A percentile compares a stretch with the other conserved stretches of the same genome.
These are phyloP conservation scores for Accipiter virgatus DNA, from an alignment of 2,113 vertebrate genomes.

Conservation along the genomic window DNA sequence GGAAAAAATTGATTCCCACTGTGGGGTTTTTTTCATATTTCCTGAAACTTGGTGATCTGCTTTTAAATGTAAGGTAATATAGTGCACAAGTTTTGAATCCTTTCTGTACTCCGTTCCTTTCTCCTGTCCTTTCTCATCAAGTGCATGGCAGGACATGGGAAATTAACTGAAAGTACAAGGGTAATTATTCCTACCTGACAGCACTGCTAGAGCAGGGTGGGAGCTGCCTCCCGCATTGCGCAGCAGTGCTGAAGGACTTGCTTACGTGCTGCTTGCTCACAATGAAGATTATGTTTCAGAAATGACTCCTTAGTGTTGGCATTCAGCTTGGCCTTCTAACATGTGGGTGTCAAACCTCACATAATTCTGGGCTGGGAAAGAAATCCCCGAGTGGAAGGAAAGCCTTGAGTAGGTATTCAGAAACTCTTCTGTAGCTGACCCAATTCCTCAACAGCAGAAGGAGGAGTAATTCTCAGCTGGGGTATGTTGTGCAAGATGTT, in stretches of 20 bases:
- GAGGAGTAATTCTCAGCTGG: neutral
- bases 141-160: neutral
- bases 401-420: neutral
- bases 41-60: neutral
- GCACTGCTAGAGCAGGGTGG: neutral
- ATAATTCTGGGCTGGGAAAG: neutral
- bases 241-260: neutral
- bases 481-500: neutral
- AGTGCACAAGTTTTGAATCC: neutral
- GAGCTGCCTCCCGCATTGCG: fast-evolving
- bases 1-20: neutral
- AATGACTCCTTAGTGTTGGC: neutral
- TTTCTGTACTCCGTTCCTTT: neutral
- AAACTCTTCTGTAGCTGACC: neutral
- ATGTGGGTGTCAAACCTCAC: neutral
- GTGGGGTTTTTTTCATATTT: neutral
- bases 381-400: neutral
- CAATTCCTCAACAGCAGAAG: fast-evolving
- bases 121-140: neutral
- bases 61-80: neutral
- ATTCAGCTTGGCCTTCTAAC: neutral
- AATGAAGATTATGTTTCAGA: neutral
- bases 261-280: neutral
- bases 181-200: neutral
- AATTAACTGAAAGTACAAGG: neutral